phyloP scores from a whole-genome alignment of 2,888 invertebrate genomes.

The Volucella zonaria region DNA sequence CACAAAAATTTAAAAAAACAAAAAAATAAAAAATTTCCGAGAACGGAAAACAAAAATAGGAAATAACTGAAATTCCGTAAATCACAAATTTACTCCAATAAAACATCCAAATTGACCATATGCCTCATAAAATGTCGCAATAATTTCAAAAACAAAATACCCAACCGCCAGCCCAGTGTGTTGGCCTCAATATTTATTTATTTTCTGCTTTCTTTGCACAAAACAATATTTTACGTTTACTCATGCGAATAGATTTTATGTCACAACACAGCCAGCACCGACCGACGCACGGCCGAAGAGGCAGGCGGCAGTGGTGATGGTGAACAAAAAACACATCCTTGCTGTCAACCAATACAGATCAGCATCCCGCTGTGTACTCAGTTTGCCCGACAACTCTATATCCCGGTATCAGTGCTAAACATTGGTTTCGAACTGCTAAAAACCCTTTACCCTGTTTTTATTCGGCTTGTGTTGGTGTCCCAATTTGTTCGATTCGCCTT shows the following conservation, averaged over 20 bases:
- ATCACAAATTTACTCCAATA: conserved; percentile 70
- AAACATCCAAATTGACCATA: conserved; percentile 73
- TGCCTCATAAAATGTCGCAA: conserved; percentile 74
- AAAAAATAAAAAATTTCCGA: not conserved
- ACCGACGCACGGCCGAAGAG: conserved; percentile 25
- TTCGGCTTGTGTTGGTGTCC: not conserved
- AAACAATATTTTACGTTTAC: conserved; percentile 73
- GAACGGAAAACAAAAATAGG: conserved; percentile 7
- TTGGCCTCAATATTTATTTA: conserved; percentile 59
- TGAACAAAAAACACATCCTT: conserved; percentile 42
- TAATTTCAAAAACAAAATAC: conserved; percentile 69
- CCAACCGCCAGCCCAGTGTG: conserved; percentile 37
- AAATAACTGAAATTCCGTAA: conserved; percentile 55
- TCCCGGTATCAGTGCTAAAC: conserved; percentile 61
- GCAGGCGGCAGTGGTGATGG: conserved; percentile 13
- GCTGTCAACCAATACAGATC: conserved; percentile 63
- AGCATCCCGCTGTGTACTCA: conserved; percentile 37
- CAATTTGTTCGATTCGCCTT: conserved; percentile 8
- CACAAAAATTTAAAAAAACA: conserved; percentile 1
- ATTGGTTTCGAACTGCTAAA: conserved; percentile 37
- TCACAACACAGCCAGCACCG: conserved; percentile 44
- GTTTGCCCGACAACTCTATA: too few species aligned
- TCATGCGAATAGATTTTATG: conserved; percentile 73
- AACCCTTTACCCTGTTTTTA: conserved; percentile 49
- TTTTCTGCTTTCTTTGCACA: conserved; percentile 69